Conservation (phyloP, 2,888 invertebrate species). For the Theodoxus fluviatilis region DNA sequence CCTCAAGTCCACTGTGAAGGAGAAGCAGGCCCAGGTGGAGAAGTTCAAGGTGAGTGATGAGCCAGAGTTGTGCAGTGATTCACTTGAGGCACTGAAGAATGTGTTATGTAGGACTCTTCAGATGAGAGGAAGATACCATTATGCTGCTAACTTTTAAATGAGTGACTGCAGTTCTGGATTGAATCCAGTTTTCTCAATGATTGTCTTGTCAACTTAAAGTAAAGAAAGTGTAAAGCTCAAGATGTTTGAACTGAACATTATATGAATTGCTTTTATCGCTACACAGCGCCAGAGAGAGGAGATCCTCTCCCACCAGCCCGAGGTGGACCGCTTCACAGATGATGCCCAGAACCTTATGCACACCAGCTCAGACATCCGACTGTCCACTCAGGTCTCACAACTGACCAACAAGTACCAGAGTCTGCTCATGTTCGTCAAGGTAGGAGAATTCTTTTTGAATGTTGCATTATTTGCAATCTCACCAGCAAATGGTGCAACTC, state of each 20-base stretch:
- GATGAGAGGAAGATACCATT: too few species aligned
- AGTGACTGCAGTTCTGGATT: neutral
- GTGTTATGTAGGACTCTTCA: too few species aligned
- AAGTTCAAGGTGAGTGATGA: slow-evolving; percentile 72
- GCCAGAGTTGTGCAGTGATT: too few species aligned
- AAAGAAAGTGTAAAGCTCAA: neutral
- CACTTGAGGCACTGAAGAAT: too few species aligned
- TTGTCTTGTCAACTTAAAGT: neutral
- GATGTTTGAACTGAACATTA: neutral
- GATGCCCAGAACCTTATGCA: slow-evolving; percentile 85
- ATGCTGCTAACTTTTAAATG: too few species aligned
- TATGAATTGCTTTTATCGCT: neutral
- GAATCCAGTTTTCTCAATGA: neutral
- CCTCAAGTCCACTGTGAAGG: slow-evolving; percentile 82
- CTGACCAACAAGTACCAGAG: slow-evolving; percentile 91
- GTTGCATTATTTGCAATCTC: too few species aligned
- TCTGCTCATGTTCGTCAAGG: slow-evolving; percentile 85
- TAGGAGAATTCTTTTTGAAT: slow-evolving; percentile 36
- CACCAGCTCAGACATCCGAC: slow-evolving; percentile 79
- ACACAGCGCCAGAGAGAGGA: slow-evolving; percentile 71
- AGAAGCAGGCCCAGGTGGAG: slow-evolving; percentile 81
- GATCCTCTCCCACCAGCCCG: slow-evolving; percentile 81
- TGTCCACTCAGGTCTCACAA: slow-evolving; percentile 82
- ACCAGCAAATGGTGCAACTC: too few species aligned
- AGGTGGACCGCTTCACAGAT: slow-evolving; percentile 88